Conservation (phyloP, 2,888 invertebrate genomes). For the Drosophila quinaria region DNA sequence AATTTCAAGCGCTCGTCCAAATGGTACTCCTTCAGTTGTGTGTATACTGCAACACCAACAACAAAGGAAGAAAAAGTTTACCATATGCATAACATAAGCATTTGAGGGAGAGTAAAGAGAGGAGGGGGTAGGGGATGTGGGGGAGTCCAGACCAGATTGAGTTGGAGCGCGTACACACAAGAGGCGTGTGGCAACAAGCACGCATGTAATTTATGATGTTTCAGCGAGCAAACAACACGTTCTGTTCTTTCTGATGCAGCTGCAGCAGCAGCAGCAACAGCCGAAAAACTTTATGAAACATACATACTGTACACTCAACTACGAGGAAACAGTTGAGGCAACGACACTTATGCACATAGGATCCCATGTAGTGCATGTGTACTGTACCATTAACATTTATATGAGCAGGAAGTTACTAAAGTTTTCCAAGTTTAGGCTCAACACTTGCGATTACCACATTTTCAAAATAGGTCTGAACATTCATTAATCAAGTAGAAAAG, state of each 20-base stretch:
- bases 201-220: conserved; percentile 82
- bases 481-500: too few relatives aligned
- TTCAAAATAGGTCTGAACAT: too few relatives aligned
- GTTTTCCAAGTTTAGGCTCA: conserved; percentile 4
- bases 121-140: not conserved
- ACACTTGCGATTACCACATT: not conserved
- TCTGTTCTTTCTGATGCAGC: conserved; percentile 35
- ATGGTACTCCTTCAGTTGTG: conserved; percentile 16
- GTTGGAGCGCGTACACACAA: conserved; percentile 74
- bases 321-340: conserved; percentile 27
- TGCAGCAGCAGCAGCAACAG: conserved; percentile 37
- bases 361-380: conserved; percentile 17
- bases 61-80: conserved; percentile 21
- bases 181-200: conserved; percentile 76
- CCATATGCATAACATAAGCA: conserved; percentile 46
- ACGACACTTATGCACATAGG: conserved; percentile 54
- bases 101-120: not conserved
- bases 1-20: conserved; percentile 13
- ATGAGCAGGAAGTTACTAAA: conserved; percentile 16
- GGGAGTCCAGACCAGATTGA: conserved; percentile 58
- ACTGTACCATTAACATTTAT: conserved; percentile 1
- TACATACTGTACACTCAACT: conserved; percentile 13
- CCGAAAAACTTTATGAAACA: conserved; percentile 67
- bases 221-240: conserved; percentile 82
- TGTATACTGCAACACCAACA: conserved; percentile 5